Evolutionary conservation across 2,797 vertebrate genomes (phyloP), one percentile per base, ranked within the genome.

Genomic region (Pterois miles): DNA sequence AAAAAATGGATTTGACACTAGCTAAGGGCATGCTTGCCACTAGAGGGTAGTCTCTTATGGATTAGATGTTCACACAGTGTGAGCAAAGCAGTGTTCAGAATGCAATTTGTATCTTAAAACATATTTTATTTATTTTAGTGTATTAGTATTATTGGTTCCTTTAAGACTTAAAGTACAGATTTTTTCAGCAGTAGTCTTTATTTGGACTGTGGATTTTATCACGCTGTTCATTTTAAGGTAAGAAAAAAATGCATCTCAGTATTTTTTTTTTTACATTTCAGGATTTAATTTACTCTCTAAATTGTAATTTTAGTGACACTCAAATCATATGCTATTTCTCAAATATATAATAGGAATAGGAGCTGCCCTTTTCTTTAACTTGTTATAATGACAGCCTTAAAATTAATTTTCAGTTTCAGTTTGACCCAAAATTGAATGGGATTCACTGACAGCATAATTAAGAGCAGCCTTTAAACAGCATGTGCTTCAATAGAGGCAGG

Each of bases 31-130:
- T 43, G 48, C 52, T 84, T 78, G 70, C 94, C 95, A 95, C 95
- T 92, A 95, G 94, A 93, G 95, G 94, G 94, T 92, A 91, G 88
- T 91, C 86, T 89, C 60, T 85, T 93, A 93, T 92, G 91, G 76
- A 88, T 76, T 79, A 77, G 66, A 74, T 76, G 64, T 53, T 63
- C 69, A 72, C 57, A 60, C 46, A 63, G 67, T 80, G 40, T 74
- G 54, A 83, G 66, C 58, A 75, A 68, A 80, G 27, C 75, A 71
- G 31, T 75, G 20, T 50, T 33, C 23, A 59, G 31, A 58, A 33
- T 81, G 65, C 59, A 66, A 16, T 53, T 80, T 68, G 2, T 54
- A 56, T 72, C 13, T 60, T 48, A 50, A 29, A 79, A 78, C 29
- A 76, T 65, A 57, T 34, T 54, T 2, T 68, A 66, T 56, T 65